Conservation (phyloP, 2,888 invertebrate species). For the Megaustenia siamemsis region DNA sequence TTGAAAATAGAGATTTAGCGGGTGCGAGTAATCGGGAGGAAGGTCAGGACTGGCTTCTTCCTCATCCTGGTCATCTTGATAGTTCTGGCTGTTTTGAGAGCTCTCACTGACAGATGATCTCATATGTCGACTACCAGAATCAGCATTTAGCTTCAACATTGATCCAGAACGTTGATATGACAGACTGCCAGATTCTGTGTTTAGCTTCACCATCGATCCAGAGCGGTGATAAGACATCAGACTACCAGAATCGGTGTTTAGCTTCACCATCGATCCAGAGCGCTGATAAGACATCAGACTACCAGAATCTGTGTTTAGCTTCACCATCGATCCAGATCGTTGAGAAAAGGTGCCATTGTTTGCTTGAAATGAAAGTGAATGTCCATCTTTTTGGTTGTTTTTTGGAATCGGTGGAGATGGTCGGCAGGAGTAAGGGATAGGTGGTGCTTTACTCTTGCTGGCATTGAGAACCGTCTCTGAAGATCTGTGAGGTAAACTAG, state of each 20-base stretch:
- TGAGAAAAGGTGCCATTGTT: no score
- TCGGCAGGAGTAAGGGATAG: conserved; percentile 3
- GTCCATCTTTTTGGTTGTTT: no score
- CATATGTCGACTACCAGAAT: not conserved
- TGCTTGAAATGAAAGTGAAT: no score
- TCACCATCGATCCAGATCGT: not conserved
- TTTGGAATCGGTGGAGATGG: conserved; percentile 8
- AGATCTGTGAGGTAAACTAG: not conserved
- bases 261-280: no score
- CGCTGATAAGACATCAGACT: no score
- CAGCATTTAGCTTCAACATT: no score
- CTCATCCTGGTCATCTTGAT: no score
- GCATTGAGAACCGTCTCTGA: not conserved
- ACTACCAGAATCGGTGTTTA: no score
- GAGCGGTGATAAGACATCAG: no score
- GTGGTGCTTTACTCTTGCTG: not conserved
- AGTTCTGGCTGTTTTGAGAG: not conserved
- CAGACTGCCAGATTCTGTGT: no score
- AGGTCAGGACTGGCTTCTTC: not conserved
- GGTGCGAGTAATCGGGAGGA: conserved; percentile 1
- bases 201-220: not conserved
- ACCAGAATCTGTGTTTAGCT: not conserved
- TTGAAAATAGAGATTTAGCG: not conserved
- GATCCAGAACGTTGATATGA: no score
- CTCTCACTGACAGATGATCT: not conserved